Evolutionary conservation across 1,140 invertebrate species (phyloP).

Genomic region (Drosophila melanica): DNA sequence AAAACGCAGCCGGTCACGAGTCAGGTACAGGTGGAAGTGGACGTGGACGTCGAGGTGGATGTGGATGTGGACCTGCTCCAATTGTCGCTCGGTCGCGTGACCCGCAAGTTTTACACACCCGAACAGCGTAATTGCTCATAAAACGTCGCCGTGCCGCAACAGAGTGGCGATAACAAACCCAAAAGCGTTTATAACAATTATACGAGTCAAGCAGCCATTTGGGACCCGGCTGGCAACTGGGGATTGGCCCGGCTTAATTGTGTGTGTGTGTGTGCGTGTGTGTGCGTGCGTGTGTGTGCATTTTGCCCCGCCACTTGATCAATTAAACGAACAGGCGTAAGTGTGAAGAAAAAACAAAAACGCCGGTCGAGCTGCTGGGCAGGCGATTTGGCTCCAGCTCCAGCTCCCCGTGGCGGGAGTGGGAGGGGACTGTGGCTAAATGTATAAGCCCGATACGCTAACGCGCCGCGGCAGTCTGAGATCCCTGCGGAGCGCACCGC

Average conservation of each 20-base stretch:
- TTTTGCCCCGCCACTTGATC: neutral
- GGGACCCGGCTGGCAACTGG: conserved; percentile 5
- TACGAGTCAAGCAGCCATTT: conserved; percentile 24
- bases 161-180: conserved; percentile 26
- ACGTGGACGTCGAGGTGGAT: too few relatives aligned
- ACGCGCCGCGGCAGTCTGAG: conserved; percentile 83
- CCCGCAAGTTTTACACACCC: conserved; percentile 68
- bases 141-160: conserved; percentile 30
- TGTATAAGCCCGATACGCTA: conserved; percentile 81
- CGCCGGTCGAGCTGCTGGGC: conserved; percentile 4
- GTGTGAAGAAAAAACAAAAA: conserved; percentile 6
- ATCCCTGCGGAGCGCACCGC: conserved; percentile 82
- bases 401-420: conserved; percentile 6
- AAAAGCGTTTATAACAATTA: conserved; percentile 54
- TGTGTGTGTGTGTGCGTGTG: neutral
- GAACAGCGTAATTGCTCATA: conserved; percentile 70
- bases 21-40: neutral
- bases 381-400: neutral
- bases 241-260: neutral
- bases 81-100: conserved; percentile 51
- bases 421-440: conserved; percentile 47
- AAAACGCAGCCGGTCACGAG: conserved; percentile 54
- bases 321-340: conserved; percentile 11
- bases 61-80: too few relatives aligned
- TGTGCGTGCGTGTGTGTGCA: too few relatives aligned